Evolutionary conservation across 2,113 vertebrate genomes (phyloP), one percentile per base, ranked within the genome.

Genomic region (Esox niger): DNA sequence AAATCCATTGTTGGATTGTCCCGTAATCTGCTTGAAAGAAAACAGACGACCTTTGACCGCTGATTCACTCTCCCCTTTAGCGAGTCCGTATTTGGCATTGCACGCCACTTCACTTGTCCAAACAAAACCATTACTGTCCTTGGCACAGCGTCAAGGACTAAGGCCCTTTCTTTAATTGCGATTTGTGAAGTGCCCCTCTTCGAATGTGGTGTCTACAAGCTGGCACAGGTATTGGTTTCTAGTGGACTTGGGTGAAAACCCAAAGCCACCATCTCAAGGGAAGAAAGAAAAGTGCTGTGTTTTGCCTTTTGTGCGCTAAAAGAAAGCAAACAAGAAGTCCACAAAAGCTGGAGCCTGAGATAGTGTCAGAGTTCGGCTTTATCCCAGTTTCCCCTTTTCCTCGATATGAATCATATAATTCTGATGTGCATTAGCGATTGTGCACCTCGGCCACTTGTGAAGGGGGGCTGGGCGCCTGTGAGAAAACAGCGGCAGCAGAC

Each of bases 261-360:
- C 47, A 20, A 21, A 23, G n/a, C n/a, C 47, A n/a, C n/a, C 87
- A 79, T 89, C 84, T 84, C 55, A 81, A 80, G 81, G 81, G 27
- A 74, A 76, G 69, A 71, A 76, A 60, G 68, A 46, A 11, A 46
- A 84, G 72, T 78, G 79, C 79, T 82, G 82, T 55, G 69, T 77
- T 83, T 54, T 27, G 79, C 70, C 84, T 89, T n/a, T 88, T 86
- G 78, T 88, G 83, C 82, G 83, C 82, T 78, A 86, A 89, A 87
- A 15, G 1, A n/a, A 61, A 61, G 86, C 82, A 86, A 89, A 86
- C 7, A 2, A n/a, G 30, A 33, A 87, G 82, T 77, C 26, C 59
- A 88, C 84, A 87, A 88, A 84, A 81, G 79, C 69, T 70, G 82
- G 86, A 83, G 86, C 82, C 81, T 87, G 86, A 86, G 85, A 86